These are phyloP conservation scores for Dynastes grantii DNA, from an alignment of 2,888 invertebrate genomes.

Conservation along the genomic window DNA sequence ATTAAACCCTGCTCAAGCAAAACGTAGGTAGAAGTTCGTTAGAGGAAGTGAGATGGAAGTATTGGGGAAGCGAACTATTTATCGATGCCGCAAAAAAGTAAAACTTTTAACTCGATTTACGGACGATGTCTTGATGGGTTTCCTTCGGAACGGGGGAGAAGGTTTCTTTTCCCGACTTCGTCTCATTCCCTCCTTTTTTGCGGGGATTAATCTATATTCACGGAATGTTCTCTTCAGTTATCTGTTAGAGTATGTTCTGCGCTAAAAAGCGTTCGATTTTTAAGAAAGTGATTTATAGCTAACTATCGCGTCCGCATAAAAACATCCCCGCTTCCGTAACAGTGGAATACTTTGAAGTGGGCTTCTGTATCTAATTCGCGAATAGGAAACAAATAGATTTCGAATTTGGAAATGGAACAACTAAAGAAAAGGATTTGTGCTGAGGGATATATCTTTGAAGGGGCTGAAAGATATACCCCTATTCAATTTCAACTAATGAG, in stretches of 20 bases:
- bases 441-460: no score
- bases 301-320: background rate
- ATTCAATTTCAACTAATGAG: no score
- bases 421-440: no score
- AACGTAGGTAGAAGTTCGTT: background rate
- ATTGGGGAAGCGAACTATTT: conserved; percentile 1
- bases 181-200: background rate
- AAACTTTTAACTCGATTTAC: conserved; percentile 44
- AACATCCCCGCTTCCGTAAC: background rate
- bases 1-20: conserved; percentile 13
- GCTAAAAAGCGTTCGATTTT: conserved; percentile 27
- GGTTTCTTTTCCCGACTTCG: background rate
- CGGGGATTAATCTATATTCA: conserved; percentile 42
- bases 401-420: no score
- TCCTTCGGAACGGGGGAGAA: background rate
- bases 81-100: conserved; percentile 40
- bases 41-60: background rate
- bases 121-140: conserved; percentile 23
- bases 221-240: conserved; percentile 24
- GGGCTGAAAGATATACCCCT: no score
- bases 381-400: no score
- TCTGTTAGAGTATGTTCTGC: conserved; percentile 42
- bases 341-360: background rate
- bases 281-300: conserved; percentile 45
- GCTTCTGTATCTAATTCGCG: background rate